Percentiles rank a stretch among this genome's conserved stretches.
phyloP scores from a whole-genome alignment of 2,888 invertebrate genomes.

The Cepaea hortensis region DNA sequence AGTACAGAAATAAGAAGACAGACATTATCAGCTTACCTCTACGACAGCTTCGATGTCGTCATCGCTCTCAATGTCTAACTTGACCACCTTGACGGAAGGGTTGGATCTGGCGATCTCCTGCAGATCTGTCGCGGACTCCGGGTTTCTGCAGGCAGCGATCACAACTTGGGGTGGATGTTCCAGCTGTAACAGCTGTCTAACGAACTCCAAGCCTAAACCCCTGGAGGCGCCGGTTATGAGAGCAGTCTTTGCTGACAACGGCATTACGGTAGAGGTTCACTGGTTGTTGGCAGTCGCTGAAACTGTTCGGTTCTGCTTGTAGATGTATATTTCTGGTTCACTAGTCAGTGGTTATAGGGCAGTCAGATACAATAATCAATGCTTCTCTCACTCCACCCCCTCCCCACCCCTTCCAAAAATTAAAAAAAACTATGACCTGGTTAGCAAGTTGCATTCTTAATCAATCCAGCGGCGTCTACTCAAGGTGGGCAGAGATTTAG shows the following conservation, averaged over 20 bases:
- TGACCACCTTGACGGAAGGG: slow-evolving; percentile 29
- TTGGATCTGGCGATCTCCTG: slow-evolving; percentile 32
- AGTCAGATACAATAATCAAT: too few species aligned
- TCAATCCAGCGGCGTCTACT: too few species aligned
- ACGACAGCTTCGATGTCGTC: slow-evolving; percentile 45
- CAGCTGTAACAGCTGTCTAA: slow-evolving; percentile 78
- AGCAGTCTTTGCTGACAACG: slow-evolving; percentile 48
- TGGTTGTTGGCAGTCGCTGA: too few species aligned
- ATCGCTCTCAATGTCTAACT: slow-evolving; percentile 46
- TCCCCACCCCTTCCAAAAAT: too few species aligned
- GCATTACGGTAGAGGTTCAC: background rate
- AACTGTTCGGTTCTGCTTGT: too few species aligned
- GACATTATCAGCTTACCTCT: background rate
- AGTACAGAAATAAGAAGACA: too few species aligned
- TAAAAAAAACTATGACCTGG: too few species aligned
- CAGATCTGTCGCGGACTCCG: slow-evolving; percentile 56
- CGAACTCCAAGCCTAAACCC: slow-evolving; percentile 90
- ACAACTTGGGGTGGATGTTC: slow-evolving; percentile 55
- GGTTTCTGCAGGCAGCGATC: slow-evolving; percentile 61
- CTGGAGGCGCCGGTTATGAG: slow-evolving; percentile 93
- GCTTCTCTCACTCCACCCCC: too few species aligned
- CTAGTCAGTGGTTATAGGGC: too few species aligned
- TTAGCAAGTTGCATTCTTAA: too few species aligned
- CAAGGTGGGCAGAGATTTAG: too few species aligned
- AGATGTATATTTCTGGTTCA: too few species aligned